Evolutionary conservation across 2,888 invertebrate species (phyloP), one percentile per base, ranked within the genome.

Genomic region (Aphrophora alni): DNA sequence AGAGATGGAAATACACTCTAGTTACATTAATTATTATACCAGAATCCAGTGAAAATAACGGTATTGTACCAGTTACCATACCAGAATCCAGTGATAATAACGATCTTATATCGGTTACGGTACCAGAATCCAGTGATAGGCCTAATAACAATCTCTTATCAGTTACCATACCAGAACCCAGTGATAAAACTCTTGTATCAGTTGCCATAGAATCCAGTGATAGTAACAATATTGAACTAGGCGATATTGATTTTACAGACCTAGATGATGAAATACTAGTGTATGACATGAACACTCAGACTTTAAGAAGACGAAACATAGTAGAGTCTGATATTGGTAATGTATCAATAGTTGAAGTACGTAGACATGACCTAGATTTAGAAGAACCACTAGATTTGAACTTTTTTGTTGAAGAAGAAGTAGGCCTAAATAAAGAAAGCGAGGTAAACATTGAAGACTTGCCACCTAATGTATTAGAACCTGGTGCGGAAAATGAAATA

Each of bases 181-280:
- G 70, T 70, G 24, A 70, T 21, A 70, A 70, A n/a, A 70, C 10
- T 70, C n/a, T 70, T 70, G 24, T 70, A 70, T 24, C 70, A 27
- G 70, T 70, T 70, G 21, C n/a, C 70, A 70, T 70, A 70, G 70
- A 70, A 70, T 33, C 33, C 33, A 33, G 33, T 33, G 33, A 33
- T 70, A 70, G 70, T n/a, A 70, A 70, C 70, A 70, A 70, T 70
- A 70, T 70, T 70, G 70, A 70, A 70, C 70, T 70, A 70, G 70
- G 70, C 70, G 70, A 70, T 70, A 70, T 70, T 70, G n/a, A 70
- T 70, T 70, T 70, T 70, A 70, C 70, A 70, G n/a, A 7, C 24
- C 21, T 70, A 70, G 21, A 70, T 70, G 70, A 70, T 70, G 70
- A 70, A 70, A 70, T 70, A 70, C 70, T 70, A 70, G 70, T 70